Base-by-base conservation (phyloP, 1,140 invertebrate species). In the Zaprionus gabonicus region DNA sequence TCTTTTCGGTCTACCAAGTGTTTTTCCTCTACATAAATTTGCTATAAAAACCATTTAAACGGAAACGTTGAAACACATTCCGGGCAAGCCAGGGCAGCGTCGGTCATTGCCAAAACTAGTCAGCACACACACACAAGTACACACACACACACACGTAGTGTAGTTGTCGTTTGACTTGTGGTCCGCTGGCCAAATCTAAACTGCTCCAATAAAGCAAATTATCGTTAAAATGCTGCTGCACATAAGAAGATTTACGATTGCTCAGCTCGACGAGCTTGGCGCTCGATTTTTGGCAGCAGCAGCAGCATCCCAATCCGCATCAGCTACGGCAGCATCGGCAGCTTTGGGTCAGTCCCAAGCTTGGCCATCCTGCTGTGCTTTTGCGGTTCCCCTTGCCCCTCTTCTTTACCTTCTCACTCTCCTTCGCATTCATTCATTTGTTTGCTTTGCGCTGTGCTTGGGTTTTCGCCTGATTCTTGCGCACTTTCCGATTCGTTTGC, bases 201-300 rank as follows among this genome's bases (percentile, higher is more conserved):
- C 86, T 90, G 85, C 81, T 90, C 78, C 85, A 90, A 90, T 90
- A 90, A 90, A 90, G 85, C 85, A 90, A 90, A 90, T 90, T 90
- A 90, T 90, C 85, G 85, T 90, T 90, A 90, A 90, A 90, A 90
- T 90, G 86, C 86, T 90, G 85, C 86, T 90, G 81, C 85, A 90
- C 85, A 90, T 90, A 90, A 90, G 86, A 91, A 90, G 85, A 90
- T 90, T 90, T 90, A 90, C 85, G 85, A 90, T 85, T 90, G 81
- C 81, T 88, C 85, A 88, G 85, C 82, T 82, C 71, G 71, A 67
- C 90, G 31, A 34, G 85, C 63, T 72, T 76, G 85, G 67, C 58
- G 67, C 71, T 79, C 64, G 69, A 73, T 66, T 88, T 78, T 69
- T 71, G 80, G 80, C 73, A 79, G 53, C 67, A 66, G 56, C 67